These are phyloP conservation scores for Aeoliscus strigatus DNA, from an alignment of 2,797 vertebrate genomes.

Conservation along the genomic window DNA sequence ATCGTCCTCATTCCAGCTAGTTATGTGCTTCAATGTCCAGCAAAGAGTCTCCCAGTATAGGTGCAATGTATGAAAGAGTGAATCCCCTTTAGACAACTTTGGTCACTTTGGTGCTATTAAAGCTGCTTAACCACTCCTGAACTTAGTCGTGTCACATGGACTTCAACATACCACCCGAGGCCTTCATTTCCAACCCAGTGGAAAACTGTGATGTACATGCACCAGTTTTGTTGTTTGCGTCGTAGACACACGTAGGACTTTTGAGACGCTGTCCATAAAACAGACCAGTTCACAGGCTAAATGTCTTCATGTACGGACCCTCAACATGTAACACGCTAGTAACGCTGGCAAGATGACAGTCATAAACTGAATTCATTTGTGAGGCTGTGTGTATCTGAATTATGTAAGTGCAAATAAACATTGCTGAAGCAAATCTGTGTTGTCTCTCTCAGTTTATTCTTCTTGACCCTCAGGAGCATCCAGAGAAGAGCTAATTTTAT, in stretches of 20 bases:
- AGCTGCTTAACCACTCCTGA: slow-evolving; percentile 40
- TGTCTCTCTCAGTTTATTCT: slow-evolving; percentile 8
- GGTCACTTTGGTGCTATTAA: slow-evolving; percentile 65
- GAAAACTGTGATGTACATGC: slow-evolving; percentile 34
- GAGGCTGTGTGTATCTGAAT: slow-evolving; percentile 52
- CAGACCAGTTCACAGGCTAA: slow-evolving; percentile 41
- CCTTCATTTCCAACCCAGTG: slow-evolving; percentile 68
- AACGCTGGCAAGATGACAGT: slow-evolving; percentile 26
- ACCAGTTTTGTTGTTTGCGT: slow-evolving; percentile 21
- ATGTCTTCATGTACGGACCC: slow-evolving; percentile 25
- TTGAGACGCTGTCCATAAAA: slow-evolving; percentile 49
- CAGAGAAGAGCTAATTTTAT: no score
- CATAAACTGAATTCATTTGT: slow-evolving; percentile 40
- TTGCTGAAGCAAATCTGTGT: slow-evolving; percentile 40
- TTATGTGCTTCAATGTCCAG: slow-evolving; percentile 52
- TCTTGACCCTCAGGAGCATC: neutral
- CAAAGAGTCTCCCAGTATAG: slow-evolving; percentile 46
- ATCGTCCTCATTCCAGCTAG: slow-evolving; percentile 40
- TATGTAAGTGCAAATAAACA: slow-evolving; percentile 67
- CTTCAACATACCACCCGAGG: slow-evolving; percentile 64
- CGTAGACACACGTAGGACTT: slow-evolving; percentile 13
- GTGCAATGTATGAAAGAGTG: slow-evolving; percentile 47
- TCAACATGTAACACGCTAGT: slow-evolving; percentile 14
- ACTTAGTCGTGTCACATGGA: slow-evolving; percentile 36
- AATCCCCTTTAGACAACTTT: slow-evolving; percentile 49